These are phyloP conservation scores for Parapristionchus giblindavisi DNA, from an alignment of 2,888 invertebrate genomes.

Conservation along the genomic window DNA sequence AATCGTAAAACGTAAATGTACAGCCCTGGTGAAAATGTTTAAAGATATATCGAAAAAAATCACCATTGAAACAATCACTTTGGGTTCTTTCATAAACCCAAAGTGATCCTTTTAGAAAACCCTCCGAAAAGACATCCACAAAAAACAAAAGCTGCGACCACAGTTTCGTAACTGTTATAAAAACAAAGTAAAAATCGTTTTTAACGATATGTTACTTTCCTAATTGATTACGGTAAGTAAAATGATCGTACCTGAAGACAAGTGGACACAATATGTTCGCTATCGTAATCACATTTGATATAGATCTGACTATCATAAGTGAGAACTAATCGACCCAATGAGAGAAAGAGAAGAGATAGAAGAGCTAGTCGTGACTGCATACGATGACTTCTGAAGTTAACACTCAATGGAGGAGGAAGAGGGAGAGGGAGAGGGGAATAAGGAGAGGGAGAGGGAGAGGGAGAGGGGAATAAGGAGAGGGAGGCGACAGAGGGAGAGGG, in stretches of 20 bases:
- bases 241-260: conserved; percentile 52
- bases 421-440: not conserved
- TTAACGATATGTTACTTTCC: too few relatives aligned
- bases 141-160: too few relatives aligned
- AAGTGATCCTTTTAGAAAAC: too few relatives aligned
- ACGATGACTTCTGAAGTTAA: not conserved
- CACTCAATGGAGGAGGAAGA: conserved; percentile 30
- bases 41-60: too few relatives aligned
- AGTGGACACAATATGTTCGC: conserved; percentile 54
- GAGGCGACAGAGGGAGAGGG: conserved; percentile 14
- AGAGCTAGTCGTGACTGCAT: not conserved
- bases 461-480: not conserved
- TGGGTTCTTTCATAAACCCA: too few relatives aligned
- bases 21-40: too few relatives aligned
- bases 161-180: too few relatives aligned
- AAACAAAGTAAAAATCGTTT: too few relatives aligned
- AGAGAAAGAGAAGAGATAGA: not conserved
- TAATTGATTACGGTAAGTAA: too few relatives aligned
- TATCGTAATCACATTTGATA: conserved; percentile 47
- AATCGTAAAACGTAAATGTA: too few relatives aligned
- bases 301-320: not conserved
- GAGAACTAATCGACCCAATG: not conserved
- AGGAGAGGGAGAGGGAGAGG: not conserved
- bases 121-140: too few relatives aligned
- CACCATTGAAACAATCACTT: too few relatives aligned